phyloP scores from a whole-genome alignment of 2,113 vertebrate species.

The Rattus norvegicus region DNA sequence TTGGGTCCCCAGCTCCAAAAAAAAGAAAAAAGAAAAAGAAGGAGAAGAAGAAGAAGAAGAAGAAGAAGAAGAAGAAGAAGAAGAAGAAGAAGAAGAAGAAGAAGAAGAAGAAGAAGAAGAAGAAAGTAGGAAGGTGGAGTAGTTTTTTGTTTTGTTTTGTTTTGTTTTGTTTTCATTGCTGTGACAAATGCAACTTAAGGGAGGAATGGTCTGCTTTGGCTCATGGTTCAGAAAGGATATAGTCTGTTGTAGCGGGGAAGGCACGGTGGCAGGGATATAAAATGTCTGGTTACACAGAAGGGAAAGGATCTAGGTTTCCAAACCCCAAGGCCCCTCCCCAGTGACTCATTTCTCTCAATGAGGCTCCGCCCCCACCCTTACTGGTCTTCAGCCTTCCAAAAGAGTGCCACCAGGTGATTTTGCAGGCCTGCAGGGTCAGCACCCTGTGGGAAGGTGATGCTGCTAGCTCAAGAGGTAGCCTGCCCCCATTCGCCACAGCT shows the following conservation, averaged over 20 bases:
- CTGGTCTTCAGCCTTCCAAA: neutral
- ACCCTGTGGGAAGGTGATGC: neutral
- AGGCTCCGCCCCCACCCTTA: neutral
- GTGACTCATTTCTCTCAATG: neutral
- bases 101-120: no score
- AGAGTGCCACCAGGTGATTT: neutral
- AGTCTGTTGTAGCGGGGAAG: neutral
- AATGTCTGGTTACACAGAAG: neutral
- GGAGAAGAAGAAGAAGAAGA: no score
- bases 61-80: no score
- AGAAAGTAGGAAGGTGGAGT: neutral
- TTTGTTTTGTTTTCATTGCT: no score
- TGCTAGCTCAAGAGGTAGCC: neutral
- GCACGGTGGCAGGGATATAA: neutral
- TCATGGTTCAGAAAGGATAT: neutral
- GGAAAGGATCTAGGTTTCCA: neutral
- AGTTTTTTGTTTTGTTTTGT: no score
- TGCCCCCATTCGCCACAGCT: neutral
- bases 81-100: no score
- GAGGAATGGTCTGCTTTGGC: neutral
- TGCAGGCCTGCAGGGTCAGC: neutral
- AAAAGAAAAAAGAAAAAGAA: no score
- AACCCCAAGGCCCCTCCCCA: neutral
- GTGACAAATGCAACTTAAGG: neutral
- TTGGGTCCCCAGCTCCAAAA: no score